Evolutionary conservation across 2,888 invertebrate genomes (phyloP).

Genomic region (Phlogophora meticulosa): DNA sequence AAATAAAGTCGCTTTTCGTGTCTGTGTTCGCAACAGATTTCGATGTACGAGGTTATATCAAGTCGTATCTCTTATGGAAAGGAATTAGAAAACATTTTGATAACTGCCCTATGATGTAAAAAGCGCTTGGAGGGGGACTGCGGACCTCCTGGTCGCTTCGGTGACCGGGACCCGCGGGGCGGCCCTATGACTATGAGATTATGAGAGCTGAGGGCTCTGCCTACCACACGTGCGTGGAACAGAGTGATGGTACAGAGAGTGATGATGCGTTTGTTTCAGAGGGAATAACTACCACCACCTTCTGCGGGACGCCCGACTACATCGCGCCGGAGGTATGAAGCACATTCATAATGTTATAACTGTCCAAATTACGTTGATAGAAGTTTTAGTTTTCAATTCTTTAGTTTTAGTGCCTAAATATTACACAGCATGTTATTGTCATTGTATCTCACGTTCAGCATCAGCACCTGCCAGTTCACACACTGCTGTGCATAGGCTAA

Average conservation of each 20-base stretch:
- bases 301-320: constrained; percentile 99
- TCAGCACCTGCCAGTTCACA: too few relatives aligned
- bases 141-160: constrained; percentile 1
- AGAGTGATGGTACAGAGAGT: neutral
- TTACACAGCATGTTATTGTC: too few relatives aligned
- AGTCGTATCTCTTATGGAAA: too few relatives aligned
- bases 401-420: too few relatives aligned
- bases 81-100: too few relatives aligned
- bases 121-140: constrained; percentile 64
- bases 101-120: constrained; percentile 57
- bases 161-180: constrained; percentile 52
- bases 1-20: too few relatives aligned
- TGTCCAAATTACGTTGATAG: too few relatives aligned
- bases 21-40: too few relatives aligned
- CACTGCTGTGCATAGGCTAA: too few relatives aligned
- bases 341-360: neutral
- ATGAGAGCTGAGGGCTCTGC: constrained; percentile 66
- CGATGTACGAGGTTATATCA: too few relatives aligned
- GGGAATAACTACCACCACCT: constrained; percentile 97
- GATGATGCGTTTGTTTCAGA: constrained; percentile 86
- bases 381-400: too few relatives aligned
- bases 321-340: constrained; percentile 97
- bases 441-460: too few relatives aligned
- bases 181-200: constrained; percentile 66
- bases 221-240: neutral